Base-by-base conservation (phyloP, 2,797 vertebrate genomes). In the Mastacembelus armatus region DNA sequence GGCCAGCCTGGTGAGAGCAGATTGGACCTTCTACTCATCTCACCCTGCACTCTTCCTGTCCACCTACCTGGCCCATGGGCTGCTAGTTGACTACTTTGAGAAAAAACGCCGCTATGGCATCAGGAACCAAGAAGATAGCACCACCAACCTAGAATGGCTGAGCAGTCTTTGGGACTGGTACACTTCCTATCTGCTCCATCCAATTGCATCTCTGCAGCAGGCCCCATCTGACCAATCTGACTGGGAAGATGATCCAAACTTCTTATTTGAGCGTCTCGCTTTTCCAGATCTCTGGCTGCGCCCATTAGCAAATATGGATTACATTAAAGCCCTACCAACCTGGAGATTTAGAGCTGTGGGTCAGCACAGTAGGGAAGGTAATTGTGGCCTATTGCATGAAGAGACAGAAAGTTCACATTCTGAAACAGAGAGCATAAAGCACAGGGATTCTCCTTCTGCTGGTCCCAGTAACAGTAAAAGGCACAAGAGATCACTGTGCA, bases 131-230 rank as follows among this genome's bases (percentile, higher is more conserved):
- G 96, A 96, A 60, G 96, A 98, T 89, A 97, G 95, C 16, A 95
- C 93, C 10, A 99, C 97, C 77, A 99, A 99, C 71, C 86, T 99
- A 48, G 97, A 99, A 83, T 99, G 97, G 97, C 85, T 99, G 51
- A 96, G 96, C 4, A 99, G 96, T 74, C 93, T 99, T 76, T 99
- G 98, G 98, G 98, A 98, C 87, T 99, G 97, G 97, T 99, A 98
- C 84, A 95, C 96, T 9, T 98, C 96, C 85, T 99, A 95, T 80
- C 88, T 99, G 77, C 95, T 98, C 74, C 96, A 96, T 78, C 98
- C 97, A 0, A 98, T 98, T 2, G 92, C 96, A 66, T 97, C 96
- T 10, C 93, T 97, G 27, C 96, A 98, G 74, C 95, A 95, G 74
- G 92, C 95, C 29, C 96, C 96, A 0, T 84, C 80, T 27, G 93